A percentile compares a stretch with the other conserved stretches of the same genome.
Conservation (phyloP, 2,113 vertebrate species). For the Seriola aureovittata region DNA sequence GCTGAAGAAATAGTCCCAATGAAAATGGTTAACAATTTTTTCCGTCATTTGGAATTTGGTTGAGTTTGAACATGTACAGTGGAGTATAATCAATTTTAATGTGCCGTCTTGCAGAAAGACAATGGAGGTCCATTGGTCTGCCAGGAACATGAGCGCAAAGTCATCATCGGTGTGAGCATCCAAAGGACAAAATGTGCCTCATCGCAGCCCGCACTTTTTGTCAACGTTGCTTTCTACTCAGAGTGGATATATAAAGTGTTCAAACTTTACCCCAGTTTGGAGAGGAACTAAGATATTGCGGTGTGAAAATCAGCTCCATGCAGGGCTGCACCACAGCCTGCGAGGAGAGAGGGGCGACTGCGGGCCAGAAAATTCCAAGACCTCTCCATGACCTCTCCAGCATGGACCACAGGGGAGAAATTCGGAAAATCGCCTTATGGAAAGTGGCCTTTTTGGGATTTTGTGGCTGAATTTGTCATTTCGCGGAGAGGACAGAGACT, state of each 20-base stretch:
- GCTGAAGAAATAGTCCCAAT: neutral
- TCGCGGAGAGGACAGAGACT: constrained; percentile 1
- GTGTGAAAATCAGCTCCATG: neutral
- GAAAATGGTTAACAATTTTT: neutral
- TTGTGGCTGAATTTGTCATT: constrained; percentile 29
- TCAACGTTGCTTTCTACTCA: constrained; percentile 94
- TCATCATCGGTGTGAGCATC: constrained; percentile 93
- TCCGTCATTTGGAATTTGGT: neutral
- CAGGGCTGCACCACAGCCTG: constrained; percentile 9
- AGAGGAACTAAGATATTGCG: constrained; percentile 68
- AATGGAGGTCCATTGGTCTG: constrained; percentile 96
- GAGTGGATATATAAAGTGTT: constrained; percentile 97
- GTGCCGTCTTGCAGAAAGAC: constrained; percentile 85
- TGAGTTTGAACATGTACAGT: neutral
- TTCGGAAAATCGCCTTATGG: constrained; percentile 23
- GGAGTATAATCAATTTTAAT: neutral
- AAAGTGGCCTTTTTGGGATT: constrained; percentile 51
- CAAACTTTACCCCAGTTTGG: constrained; percentile 79
- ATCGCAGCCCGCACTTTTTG: constrained; percentile 92
- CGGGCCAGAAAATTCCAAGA: constrained; percentile 31
- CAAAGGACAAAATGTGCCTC: constrained; percentile 94
- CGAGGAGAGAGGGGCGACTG: neutral
- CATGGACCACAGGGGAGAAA: constrained; percentile 22
- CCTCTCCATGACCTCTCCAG: constrained; percentile 40
- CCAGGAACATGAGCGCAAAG: constrained; percentile 91